Evolutionary conservation across 2,113 vertebrate genomes (phyloP).

Genomic region (Cyanoderma ruficeps): DNA sequence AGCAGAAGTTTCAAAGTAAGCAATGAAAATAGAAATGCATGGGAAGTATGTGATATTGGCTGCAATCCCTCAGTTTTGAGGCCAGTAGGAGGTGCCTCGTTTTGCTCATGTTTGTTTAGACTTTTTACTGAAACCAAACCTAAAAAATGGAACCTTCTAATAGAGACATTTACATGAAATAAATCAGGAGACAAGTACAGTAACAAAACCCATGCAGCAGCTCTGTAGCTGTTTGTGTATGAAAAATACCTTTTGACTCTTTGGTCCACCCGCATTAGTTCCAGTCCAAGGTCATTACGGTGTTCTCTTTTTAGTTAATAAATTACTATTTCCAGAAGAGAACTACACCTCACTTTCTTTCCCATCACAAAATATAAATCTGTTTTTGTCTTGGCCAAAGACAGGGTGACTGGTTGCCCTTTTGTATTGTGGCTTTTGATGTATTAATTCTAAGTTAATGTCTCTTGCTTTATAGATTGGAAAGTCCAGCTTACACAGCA

Average conservation of each 20-base stretch:
- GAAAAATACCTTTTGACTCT: not conserved
- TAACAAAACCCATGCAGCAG: not conserved
- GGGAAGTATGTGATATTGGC: not conserved
- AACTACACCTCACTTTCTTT: not conserved
- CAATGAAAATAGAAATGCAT: not conserved
- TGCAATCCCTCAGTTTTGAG: not conserved
- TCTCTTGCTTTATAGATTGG: constrained; percentile 62
- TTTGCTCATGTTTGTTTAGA: not conserved
- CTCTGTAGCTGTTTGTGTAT: not conserved
- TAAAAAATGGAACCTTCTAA: not conserved
- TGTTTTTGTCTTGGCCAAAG: not conserved
- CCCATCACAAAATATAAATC: not conserved
- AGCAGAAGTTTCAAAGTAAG: not conserved
- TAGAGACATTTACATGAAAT: not conserved
- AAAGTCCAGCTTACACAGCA: constrained; percentile 35
- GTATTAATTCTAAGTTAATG: not conserved
- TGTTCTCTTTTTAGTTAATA: not conserved
- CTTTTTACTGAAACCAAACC: not conserved
- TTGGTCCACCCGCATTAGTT: not conserved
- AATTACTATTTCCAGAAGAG: not conserved
- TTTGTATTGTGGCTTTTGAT: not conserved
- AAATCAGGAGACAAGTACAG: not conserved
- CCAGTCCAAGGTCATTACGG: not conserved
- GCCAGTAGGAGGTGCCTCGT: not conserved
- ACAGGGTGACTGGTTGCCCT: not conserved